Evolutionary conservation across 2,888 invertebrate genomes (phyloP), one percentile per base, ranked within the genome.

Genomic region (Meteorus colon): DNA sequence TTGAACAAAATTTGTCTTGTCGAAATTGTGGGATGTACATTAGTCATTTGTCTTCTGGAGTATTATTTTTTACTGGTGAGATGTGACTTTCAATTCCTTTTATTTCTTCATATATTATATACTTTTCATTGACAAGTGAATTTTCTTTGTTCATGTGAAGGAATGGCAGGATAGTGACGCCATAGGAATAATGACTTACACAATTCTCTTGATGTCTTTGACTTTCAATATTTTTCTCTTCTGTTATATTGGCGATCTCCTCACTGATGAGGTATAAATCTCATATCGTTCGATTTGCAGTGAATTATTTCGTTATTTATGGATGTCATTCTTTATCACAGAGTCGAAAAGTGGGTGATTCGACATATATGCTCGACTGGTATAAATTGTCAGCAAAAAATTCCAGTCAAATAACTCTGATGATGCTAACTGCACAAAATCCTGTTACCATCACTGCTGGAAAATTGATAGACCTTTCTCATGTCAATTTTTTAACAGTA

Each of bases 241-340:
- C 29, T 88, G 87, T 55, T 86, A 84, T 66, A 85, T 86, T 29
- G 87, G 86, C 0, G 84, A 87, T 77, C 76, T 84, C 63, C 81
- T 87, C 4, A 82, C 81, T 4, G 84, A 87, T 67, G 77, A 86
- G 82, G 87, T 87, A 82, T 34, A 34, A 70, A 34, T 24, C n/a
- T 8, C 5, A 55, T 55, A 19, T 8, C 1, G 4, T 55, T 55
- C 55, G 8, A 41, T 41, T 41, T 12, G 12, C 2, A 48, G 16
- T 5, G 5, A 4, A 5, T 48, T 51, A 12, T 34, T 55, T n/a
- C 24, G 6, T 19, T 59, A 59, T 19, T 55, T n/a, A 14, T 48
- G 3, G 16, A 45, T 66, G 60, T 48, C 8, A 1, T 14, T 29
- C 59, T 19, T 3, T 4, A 34, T 62, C 19, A 10, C 67, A 85